Base-by-base conservation (phyloP, 2,888 invertebrate species). In the Lasioglossum vierecki region DNA sequence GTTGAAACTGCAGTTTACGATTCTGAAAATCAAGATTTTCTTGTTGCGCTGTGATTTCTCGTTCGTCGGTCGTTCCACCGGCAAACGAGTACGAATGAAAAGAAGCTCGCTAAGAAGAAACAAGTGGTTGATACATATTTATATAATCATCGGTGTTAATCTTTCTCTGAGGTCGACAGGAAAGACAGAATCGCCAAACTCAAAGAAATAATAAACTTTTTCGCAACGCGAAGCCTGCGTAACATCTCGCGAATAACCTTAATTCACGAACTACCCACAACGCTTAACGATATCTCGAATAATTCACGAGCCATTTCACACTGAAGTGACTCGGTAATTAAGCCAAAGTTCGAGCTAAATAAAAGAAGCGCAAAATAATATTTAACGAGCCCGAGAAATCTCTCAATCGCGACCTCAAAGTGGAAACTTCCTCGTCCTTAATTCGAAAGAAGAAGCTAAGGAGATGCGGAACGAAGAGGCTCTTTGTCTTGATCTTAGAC, bases 401-500 rank as follows among this genome's bases (percentile, higher is more conserved):
- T 44, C 15, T 13, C 5, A 46, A 22, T 41, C 2, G 30, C 66
- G 41, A 72, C 72, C 18, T 44, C 39, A 13, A 68, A 35, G 22
- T 13, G n/a, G 35, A 53, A 44, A 76, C 22, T 46, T 75, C 15
- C 15, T 15, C 35, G 53, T n/a, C 70, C 22, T n/a, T 66, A 41
- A 41, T 71, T 84, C 80, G 49, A 4, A 22, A 30, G 49, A 78
- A 44, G 35, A 73, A 60, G 85, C 78, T 76, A 70, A 86, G 75
- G 26, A 60, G 13, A 49, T 74, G 22, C 18, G 39, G 60, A 11
- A 11, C 78, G 63, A 44, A 35, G 41, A 46, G 46, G 46, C 78
- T 86, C 75, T 85, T 76, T 79, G 78, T 79, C 66, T 74, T 44
- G 15, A 13, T 4, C 26, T n/a, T 11, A 57, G 15, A 11, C 15